Evolutionary conservation across 2,113 vertebrate genomes (phyloP).

Genomic region (Larimichthys crocea): DNA sequence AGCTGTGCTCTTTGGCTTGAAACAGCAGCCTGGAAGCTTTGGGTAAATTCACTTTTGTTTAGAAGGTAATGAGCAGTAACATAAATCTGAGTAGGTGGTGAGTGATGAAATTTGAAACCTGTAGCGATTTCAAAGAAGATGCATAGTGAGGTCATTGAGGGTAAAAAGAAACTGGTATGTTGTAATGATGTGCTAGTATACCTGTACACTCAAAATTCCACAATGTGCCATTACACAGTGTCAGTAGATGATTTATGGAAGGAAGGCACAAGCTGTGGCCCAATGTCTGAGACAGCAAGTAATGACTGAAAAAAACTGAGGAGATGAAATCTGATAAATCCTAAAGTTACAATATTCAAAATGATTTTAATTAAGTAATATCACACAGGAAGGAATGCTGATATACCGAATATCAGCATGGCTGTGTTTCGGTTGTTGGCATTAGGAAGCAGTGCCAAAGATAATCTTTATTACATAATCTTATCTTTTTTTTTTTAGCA

Average conservation of each 20-base stretch:
- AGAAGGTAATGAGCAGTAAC: not conserved
- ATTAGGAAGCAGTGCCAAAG: too few relatives aligned
- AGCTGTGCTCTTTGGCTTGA: conserved; percentile 36
- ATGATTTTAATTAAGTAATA: too few relatives aligned
- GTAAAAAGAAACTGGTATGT: not conserved
- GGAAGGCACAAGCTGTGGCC: not conserved
- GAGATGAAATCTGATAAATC: too few relatives aligned
- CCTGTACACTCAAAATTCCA: not conserved
- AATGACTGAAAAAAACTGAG: too few relatives aligned
- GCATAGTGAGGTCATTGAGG: not conserved
- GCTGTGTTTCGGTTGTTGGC: too few relatives aligned
- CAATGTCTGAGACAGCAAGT: not conserved
- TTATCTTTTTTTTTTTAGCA: too few relatives aligned
- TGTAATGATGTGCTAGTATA: not conserved
- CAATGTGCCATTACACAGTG: not conserved
- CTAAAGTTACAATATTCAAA: too few relatives aligned
- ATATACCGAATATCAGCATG: too few relatives aligned
- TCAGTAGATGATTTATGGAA: not conserved
- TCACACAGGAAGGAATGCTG: too few relatives aligned
- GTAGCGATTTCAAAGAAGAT: not conserved
- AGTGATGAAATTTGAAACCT: not conserved
- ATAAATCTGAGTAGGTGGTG: not conserved
- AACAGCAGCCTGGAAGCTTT: conserved; percentile 29
- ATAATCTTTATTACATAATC: too few relatives aligned
- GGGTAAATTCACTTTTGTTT: conserved; percentile 11